Evolutionary conservation across 2,797 vertebrate genomes (phyloP).

Genomic region (Ambastaia sidthimunki): DNA sequence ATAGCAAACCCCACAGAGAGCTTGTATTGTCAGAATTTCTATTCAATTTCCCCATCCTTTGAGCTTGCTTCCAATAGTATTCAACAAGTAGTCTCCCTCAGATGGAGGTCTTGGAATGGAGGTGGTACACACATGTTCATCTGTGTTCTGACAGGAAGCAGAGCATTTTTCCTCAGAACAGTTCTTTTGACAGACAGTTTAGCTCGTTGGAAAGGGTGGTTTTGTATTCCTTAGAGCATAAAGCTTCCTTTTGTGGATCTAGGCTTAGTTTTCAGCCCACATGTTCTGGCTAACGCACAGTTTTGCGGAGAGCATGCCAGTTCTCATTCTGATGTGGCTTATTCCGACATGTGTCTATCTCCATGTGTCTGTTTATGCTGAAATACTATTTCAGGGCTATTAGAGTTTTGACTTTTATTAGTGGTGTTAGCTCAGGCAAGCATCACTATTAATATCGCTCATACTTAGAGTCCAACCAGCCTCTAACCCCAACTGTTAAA

Average conservation of each 20-base stretch:
- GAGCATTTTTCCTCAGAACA: constrained; percentile 9
- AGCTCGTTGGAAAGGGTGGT: constrained; percentile 23
- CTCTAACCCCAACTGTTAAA: neutral
- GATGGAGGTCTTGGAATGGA: constrained; percentile 21
- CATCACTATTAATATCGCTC: neutral
- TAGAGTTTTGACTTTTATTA: constrained; percentile 3
- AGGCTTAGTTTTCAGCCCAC: constrained; percentile 28
- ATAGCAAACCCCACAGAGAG: neutral
- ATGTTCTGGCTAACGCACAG: constrained; percentile 30
- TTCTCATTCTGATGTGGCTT: constrained; percentile 20
- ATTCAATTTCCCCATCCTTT: neutral
- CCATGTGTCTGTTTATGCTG: neutral
- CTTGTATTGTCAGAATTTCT: constrained; percentile 18
- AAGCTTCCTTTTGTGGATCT: constrained; percentile 40
- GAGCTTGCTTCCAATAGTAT: constrained; percentile 13
- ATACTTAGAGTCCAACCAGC: neutral
- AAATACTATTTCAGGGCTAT: neutral
- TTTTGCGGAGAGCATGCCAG: constrained; percentile 17
- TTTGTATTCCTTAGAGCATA: constrained; percentile 18
- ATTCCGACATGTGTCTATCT: constrained; percentile 7
- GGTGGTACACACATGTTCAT: constrained; percentile 34
- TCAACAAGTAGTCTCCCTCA: constrained; percentile 13
- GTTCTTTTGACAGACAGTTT: constrained; percentile 38
- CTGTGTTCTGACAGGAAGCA: constrained; percentile 16
- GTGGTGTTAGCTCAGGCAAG: neutral